Percentiles rank a stretch among this genome's conserved stretches.
Conservation (phyloP, 2,113 vertebrate species). For the Phaethornis superciliosus region DNA sequence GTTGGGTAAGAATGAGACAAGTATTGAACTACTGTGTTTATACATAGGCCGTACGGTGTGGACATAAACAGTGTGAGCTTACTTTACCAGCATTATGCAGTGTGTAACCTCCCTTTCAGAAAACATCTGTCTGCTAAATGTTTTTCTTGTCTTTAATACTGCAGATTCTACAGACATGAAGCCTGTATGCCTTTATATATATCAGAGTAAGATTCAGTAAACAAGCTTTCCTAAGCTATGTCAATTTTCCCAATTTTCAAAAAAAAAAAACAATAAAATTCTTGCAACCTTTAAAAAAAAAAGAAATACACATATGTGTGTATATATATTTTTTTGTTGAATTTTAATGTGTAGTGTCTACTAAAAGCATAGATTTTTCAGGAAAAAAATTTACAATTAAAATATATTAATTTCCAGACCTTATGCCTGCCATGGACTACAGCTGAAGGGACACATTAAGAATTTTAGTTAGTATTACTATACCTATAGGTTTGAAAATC, state of each 20-base stretch:
- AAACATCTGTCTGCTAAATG: conserved; percentile 20
- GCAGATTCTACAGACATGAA: background rate
- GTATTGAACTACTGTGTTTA: conserved; percentile 29
- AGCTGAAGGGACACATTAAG: conserved; percentile 19
- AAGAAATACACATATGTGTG: too few species aligned
- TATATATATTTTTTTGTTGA: background rate
- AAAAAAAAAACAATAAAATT: background rate
- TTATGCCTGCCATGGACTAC: background rate
- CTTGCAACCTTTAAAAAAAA: background rate
- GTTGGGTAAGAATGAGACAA: conserved; percentile 13
- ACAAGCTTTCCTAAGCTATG: background rate
- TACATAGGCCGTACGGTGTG: background rate
- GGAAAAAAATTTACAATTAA: background rate
- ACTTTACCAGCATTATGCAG: conserved; percentile 27
- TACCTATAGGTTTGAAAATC: conserved; percentile 18
- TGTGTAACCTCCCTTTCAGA: conserved; percentile 14
- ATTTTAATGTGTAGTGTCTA: background rate
- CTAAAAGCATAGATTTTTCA: background rate
- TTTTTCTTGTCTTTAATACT: conserved; percentile 1
- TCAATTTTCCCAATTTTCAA: background rate
- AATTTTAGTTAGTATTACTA: conserved; percentile 19
- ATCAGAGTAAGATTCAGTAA: background rate
- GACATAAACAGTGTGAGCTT: conserved; percentile 42
- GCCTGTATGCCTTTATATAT: background rate
- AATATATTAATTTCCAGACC: background rate